Base-by-base conservation (phyloP, 2,797 vertebrate genomes). In the Ctenopoma kingsleyae region DNA sequence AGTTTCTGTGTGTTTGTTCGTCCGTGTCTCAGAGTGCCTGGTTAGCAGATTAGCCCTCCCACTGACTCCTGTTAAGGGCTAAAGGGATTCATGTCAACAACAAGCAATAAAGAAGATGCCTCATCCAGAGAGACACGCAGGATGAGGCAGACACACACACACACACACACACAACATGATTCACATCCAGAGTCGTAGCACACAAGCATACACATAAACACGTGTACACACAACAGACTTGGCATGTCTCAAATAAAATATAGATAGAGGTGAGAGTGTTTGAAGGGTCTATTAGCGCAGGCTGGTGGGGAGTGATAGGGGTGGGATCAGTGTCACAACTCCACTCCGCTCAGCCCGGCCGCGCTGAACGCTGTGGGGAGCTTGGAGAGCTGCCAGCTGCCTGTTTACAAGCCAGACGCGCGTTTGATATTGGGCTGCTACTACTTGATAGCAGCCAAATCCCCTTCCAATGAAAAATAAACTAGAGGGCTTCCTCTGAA, bases 31-130 rank as follows among this genome's bases (percentile, higher is more conserved):
- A 41, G 71, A 74, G 75, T 86, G 67, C 79, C 79, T 85, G 88
- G 87, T 91, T 93, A 88, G 89, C 86, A 85, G 90, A 88, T 91
- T 86, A 89, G 80, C 85, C 83, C 88, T 88, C 88, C 90, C 16
- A 75, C 89, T 90, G 91, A 87, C 91, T 92, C 78, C 83, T 88
- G 91, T 93, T 91, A 81, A 87, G 87, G 90, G 89, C 91, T 93
- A 92, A 92, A 93, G 90, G 89, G 90, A 91, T 93, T 84, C 82
- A 59, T 93, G 93, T 93, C 92, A 94, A 93, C 92, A 94, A 92
- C 88, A 84, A 87, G 91, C 89, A 87, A 90, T 90, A 88, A 91
- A 91, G 84, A 88, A 89, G 87, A 92, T 88, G 82, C 89, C 75
- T 88, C 88, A 87, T 83, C 82, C 82, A 76, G 76, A 80, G 87